These are phyloP conservation scores for Cyaniris semiargus DNA, from an alignment of 2,888 invertebrate species.

Conservation along the genomic window DNA sequence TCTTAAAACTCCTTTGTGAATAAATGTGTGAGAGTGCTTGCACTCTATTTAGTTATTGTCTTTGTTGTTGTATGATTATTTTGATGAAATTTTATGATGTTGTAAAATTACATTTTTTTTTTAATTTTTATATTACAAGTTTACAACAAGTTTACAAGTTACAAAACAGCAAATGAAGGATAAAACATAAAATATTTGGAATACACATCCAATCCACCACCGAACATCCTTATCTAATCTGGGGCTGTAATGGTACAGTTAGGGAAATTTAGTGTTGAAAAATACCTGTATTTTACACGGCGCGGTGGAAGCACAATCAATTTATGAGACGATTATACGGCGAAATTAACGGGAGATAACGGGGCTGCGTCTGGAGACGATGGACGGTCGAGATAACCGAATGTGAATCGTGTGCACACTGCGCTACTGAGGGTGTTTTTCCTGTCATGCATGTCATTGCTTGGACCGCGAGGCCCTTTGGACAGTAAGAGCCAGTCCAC, in stretches of 20 bases:
- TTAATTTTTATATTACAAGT: no score
- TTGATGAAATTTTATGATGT: no score
- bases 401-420: constrained; percentile 47
- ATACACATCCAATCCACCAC: constrained; percentile 9
- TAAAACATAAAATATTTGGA: background rate
- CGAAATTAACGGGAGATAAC: constrained; percentile 72
- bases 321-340: constrained; percentile 62
- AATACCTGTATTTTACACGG: constrained; percentile 37
- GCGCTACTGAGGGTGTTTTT: background rate
- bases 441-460: no score
- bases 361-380: constrained; percentile 69
- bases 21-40: no score
- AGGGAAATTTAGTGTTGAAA: constrained; percentile 24
- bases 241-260: constrained; percentile 1
- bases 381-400: constrained; percentile 66
- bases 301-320: constrained; percentile 58
- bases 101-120: no score
- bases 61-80: no score
- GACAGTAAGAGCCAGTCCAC: no score
- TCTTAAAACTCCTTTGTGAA: no score
- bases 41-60: no score
- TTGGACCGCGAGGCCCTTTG: no score
- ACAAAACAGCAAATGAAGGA: background rate
- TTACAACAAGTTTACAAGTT: no score
- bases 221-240: constrained; percentile 18